These are phyloP conservation scores for Danionella cerebrum DNA, from an alignment of 2,113 vertebrate genomes.

Conservation along the genomic window DNA sequence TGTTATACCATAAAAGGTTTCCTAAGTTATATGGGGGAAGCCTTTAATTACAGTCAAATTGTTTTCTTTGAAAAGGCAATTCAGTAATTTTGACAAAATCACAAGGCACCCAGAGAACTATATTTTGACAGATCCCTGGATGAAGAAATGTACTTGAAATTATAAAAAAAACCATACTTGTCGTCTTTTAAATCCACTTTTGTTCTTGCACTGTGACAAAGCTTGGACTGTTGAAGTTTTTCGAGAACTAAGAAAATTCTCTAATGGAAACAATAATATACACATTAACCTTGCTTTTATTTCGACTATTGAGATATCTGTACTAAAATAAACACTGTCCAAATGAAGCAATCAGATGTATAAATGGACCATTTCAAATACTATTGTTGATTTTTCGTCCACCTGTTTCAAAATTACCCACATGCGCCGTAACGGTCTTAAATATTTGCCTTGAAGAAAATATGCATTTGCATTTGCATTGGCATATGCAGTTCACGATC, in stretches of 20 bases:
- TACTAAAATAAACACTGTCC: not conserved
- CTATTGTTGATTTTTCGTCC: too few species aligned
- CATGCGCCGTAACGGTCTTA: too few species aligned
- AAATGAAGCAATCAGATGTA: not conserved
- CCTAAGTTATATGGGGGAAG: slow-evolving; percentile 1
- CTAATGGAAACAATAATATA: slow-evolving; percentile 4
- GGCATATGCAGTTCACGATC: not conserved
- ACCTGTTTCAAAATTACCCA: too few species aligned
- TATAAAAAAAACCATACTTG: slow-evolving; percentile 41
- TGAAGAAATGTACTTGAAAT: slow-evolving; percentile 18
- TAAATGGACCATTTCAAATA: too few species aligned
- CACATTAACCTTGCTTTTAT: not conserved
- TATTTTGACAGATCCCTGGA: slow-evolving; percentile 33
- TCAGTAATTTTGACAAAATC: slow-evolving; percentile 40
- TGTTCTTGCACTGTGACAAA: not conserved
- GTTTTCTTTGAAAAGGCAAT: not conserved
- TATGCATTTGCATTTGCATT: not conserved
- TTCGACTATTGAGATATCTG: not conserved
- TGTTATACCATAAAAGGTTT: slow-evolving; percentile 17
- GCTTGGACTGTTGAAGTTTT: too few species aligned
- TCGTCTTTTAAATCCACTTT: slow-evolving; percentile 5
- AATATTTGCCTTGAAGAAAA: too few species aligned
- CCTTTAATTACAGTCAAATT: slow-evolving; percentile 4
- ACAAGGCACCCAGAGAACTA: slow-evolving; percentile 36
- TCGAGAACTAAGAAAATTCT: not conserved